Conservation (phyloP, 2,888 invertebrate species). For the Deilephila elpenor region DNA sequence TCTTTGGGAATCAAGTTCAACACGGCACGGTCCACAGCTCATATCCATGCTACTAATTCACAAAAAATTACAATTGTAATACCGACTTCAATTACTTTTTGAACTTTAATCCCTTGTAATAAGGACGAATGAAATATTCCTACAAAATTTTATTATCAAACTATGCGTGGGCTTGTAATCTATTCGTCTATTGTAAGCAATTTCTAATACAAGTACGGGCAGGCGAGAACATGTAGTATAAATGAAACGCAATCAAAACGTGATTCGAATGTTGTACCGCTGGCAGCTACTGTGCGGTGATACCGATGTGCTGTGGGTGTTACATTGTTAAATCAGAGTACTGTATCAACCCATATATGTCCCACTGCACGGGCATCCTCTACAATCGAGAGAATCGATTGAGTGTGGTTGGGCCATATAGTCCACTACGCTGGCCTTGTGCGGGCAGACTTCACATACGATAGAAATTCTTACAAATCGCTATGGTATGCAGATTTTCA, state of each 20-base stretch:
- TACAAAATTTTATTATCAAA: neutral
- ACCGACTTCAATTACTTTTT: no score
- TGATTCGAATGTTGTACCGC: slow-evolving; percentile 14
- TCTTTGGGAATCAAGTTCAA: no score
- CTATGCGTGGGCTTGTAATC: neutral
- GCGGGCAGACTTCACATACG: neutral
- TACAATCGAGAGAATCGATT: no score
- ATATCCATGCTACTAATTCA: no score
- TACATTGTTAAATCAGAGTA: neutral
- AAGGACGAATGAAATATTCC: neutral
- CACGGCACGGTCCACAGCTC: no score
- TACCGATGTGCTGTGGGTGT: slow-evolving; percentile 6
- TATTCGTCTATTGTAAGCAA: slow-evolving; percentile 35
- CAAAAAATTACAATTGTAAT: no score
- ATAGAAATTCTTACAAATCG: neutral
- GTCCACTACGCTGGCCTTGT: neutral
- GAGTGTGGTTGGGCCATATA: neutral
- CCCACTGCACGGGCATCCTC: no score
- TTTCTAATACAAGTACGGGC: slow-evolving; percentile 36
- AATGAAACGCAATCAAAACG: slow-evolving; percentile 29
- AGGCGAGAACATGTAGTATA: slow-evolving; percentile 32
- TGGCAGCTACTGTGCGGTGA: neutral
- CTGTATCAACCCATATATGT: no score
- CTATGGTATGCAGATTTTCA: no score
- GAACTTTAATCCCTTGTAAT: no score